Base-by-base conservation (phyloP, 2,113 vertebrate genomes). In the Tupaia tana region DNA sequence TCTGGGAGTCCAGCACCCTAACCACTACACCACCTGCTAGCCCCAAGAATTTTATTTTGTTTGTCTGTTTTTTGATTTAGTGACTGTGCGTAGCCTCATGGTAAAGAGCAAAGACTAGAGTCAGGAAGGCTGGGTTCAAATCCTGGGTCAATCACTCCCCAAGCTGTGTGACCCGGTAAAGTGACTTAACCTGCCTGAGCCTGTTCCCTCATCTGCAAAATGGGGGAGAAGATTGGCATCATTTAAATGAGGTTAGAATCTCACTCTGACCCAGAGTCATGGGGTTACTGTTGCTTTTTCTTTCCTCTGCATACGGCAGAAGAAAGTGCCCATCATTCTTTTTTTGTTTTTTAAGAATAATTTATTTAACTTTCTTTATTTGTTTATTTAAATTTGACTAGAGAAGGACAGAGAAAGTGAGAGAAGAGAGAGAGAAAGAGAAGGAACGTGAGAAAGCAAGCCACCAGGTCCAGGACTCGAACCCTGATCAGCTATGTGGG, bases 191-290 rank as follows among this genome's bases (percentile, higher is more conserved):
- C 29, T 52, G 5, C 15, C 54, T 19, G 24, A 71, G 82, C 86
- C 88, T 97, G 85, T 95, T 90, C 95, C 70, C 91, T 88, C 89
- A 29, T 89, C 90, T 90, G 74, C 94, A 89, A 94, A 95, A 91
- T 58, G 83, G 81, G 63, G 31, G 58, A 52, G 16, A 59, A 77
- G 22, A 1, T 34, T 34, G 91, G 64, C 27, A 79, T 93, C n/a
- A 69, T 86, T 91, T 71, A 78, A 90, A 71, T 58, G 19, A 93
- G 22, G 8, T 77, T 52, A 22, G 82, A 82, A 12, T 89, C 78
- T 31, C 31, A 86, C 20, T 61, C 20, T 64, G 82, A 58, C 58
- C 31, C 29, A 64, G 54, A 89, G 64, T 63, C 31, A 58, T 0
- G n/a, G 34, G 67, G 67, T 81, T 67, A 3, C 18, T 92, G 86